Evolutionary conservation across 2,888 invertebrate species (phyloP).

Genomic region (Branchellion lobata): DNA sequence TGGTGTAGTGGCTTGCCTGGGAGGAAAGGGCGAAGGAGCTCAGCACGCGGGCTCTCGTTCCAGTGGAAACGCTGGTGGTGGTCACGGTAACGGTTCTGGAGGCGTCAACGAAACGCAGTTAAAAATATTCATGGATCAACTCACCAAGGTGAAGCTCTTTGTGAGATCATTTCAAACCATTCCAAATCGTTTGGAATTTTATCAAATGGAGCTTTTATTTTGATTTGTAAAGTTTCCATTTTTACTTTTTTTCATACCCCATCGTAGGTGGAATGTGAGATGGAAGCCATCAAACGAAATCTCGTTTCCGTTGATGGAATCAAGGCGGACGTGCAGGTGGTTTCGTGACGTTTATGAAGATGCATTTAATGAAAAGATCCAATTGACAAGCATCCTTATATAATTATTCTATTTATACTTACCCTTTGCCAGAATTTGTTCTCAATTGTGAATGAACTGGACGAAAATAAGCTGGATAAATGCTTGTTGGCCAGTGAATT

Average conservation of each 20-base stretch:
- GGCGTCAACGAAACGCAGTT: conserved; percentile 35
- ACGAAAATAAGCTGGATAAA: conserved; percentile 45
- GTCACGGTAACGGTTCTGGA: not conserved
- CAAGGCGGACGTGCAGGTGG: conserved; percentile 38
- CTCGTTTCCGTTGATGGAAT: conserved; percentile 36
- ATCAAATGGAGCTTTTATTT: not conserved
- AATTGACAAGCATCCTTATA: too few species aligned
- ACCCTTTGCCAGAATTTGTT: conserved; percentile 41
- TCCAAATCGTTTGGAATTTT: too few species aligned
- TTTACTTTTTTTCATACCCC: not conserved
- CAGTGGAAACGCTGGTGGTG: not conserved
- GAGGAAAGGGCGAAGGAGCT: conserved; percentile 15
- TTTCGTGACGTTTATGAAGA: not conserved
- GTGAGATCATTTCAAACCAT: too few species aligned
- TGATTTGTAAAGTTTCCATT: not conserved
- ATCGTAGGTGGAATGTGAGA: conserved; percentile 29
- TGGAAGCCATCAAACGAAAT: conserved; percentile 39
- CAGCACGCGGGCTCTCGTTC: not conserved
- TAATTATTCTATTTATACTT: too few species aligned
- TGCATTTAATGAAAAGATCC: too few species aligned
- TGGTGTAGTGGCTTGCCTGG: conserved; percentile 19
- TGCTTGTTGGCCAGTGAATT: conserved; percentile 38
- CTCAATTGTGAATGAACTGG: conserved; percentile 44
- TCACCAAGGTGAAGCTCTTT: conserved; percentile 30
- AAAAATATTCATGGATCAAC: conserved; percentile 41